Evolutionary conservation across 92 coral and sea anemone species (phyloP), one percentile per base, ranked within the genome.

Genomic region (Porites lobata): DNA sequence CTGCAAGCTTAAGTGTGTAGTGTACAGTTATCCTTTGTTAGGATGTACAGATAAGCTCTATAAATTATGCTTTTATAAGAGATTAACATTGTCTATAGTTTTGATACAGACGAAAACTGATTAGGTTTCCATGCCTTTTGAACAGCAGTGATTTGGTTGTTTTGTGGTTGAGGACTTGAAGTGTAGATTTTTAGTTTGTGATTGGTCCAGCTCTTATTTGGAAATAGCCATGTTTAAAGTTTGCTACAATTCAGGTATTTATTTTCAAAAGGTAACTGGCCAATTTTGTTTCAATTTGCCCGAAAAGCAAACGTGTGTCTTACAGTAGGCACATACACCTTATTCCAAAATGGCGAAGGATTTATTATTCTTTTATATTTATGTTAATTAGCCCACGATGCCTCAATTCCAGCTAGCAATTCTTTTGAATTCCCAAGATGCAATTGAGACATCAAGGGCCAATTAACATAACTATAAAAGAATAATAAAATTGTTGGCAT

Each of bases 121-220:
- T 79, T 43, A 22, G 13, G 18, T 26, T 57, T 63, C 58, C 7
- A 11, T 24, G 1, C 51, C 17, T 47, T 79, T 21, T 38, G 14
- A 63, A 20, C 56, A 79, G 22, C 72, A 65, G n/a, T 79, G 83
- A 79, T 43, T 64, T 47, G 13, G 15, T 65, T 24, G 8, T 50
- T 24, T 20, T 79, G 67, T 57, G 67, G 81, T 77, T 24, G 52
- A 56, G 29, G 80, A 9, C 51, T 50, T 56, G 65, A 54, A 56
- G 83, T 54, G 52, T 32, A 57, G 72, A 20, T 78, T 47, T 78
- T 63, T 10, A 43, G 15, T 50, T 20, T 64, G 72, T 22, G 61
- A 77, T 32, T 26, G 62, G 20, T 15, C 80, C 51, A 26, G 22
- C n/a, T 56, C 15, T 21, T 76, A 22, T 56, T 24, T 76, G 56